phyloP scores from a whole-genome alignment of 2,797 vertebrate species.

The Hephaestus fuliginosus region DNA sequence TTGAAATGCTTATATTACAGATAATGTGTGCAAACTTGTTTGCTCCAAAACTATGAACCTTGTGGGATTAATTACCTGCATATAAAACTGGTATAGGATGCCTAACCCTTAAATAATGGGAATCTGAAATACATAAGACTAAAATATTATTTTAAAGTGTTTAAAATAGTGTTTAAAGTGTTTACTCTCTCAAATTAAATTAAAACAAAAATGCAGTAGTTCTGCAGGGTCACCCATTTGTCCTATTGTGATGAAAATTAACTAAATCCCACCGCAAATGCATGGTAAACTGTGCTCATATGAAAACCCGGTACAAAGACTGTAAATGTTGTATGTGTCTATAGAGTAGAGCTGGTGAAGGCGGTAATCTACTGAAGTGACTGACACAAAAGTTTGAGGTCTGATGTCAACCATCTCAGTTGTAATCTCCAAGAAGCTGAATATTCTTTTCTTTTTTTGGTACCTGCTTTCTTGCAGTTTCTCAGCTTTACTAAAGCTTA shows the following conservation, averaged over 20 bases:
- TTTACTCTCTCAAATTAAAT: conserved; percentile 11
- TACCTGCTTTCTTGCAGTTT: conserved; percentile 47
- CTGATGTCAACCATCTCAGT: conserved; percentile 47
- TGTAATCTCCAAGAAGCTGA: conserved; percentile 53
- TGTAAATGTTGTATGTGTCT: conserved; percentile 2
- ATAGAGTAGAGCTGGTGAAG: conserved; percentile 58
- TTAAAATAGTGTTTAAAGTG: background rate
- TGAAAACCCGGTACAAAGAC: conserved; percentile 38
- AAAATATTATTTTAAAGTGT: background rate
- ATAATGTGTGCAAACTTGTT: background rate
- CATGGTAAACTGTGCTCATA: background rate
- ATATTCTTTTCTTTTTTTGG: conserved; percentile 43
- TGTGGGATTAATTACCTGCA: conserved; percentile 2
- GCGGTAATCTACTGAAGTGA: conserved; percentile 36
- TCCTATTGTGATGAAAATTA: conserved; percentile 4
- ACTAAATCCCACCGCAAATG: background rate
- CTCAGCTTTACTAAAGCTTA: conserved; percentile 44
- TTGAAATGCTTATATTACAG: background rate
- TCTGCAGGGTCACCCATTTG: background rate
- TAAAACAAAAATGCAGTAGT: conserved; percentile 5
- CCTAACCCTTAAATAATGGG: background rate
- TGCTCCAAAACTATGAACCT: background rate
- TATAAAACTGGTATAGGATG: background rate
- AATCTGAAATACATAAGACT: conserved; percentile 1
- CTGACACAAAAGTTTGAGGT: conserved; percentile 58